Base-by-base conservation (phyloP, 1,140 invertebrate genomes). In the Ceratina japonica region DNA sequence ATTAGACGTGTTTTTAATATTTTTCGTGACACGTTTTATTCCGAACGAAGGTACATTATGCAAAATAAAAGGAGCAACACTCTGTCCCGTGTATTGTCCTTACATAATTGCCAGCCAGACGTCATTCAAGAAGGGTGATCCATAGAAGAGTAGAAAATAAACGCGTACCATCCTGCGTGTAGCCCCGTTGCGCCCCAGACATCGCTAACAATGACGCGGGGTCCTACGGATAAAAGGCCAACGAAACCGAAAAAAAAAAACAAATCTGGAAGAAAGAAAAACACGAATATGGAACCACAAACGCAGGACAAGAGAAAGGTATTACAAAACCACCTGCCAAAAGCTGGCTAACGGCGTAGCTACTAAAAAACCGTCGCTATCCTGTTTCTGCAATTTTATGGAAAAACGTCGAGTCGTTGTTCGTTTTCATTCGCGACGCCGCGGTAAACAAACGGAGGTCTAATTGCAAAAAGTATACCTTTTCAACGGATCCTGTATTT, bases 391-490 rank as follows among this genome's bases (percentile, higher is more conserved):
- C 65, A n/a, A 76, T 51, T 12, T 27, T 20, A 44, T 52, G 20
- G 31, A 65, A 51, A 54, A 61, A 16, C 37, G 61, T 81, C 37
- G 37, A 24, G 68, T 31, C 63, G 22, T 82, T 82, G 74, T 10
- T 44, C 37, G 5, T 44, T 44, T 44, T 44, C 10, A 44, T 82
- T 74, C 66, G 63, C 31, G 27, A 15, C 56, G 51, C 22, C 5
- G 18, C 37, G 37, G 20, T 18, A 62, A 63, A 24, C 18, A 49
- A 64, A 31, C 22, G 24, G 16, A 20, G 37, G 37, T 44, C 37
- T 44, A 44, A 44, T 44, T 44, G 37, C 37, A 44, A 44, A 44
- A 44, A 44, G 37, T 44, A n/a, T n/a, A 44, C 10, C 37, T 44
- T 44, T 10, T 10, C 37, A 10, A 44, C 10, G 37, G 10, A 44